Conservation (phyloP, 2,888 invertebrate genomes). For the Idaea straminata region DNA sequence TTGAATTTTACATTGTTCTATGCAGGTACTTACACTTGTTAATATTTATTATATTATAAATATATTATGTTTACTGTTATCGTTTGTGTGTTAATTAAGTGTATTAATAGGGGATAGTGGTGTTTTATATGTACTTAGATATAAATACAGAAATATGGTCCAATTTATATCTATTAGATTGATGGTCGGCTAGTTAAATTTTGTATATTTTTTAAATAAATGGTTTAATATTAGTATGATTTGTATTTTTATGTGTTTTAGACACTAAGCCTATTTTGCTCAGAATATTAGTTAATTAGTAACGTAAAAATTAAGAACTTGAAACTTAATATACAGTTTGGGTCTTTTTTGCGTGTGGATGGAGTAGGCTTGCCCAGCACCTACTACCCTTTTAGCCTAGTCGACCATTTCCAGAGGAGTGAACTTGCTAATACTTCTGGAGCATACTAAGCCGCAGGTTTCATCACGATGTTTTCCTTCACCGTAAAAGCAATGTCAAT, state of each 20-base stretch:
- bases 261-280: neutral
- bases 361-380: too few species aligned
- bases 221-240: constrained; percentile 36
- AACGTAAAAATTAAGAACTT: neutral
- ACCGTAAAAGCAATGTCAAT: too few species aligned
- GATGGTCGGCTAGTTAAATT: constrained; percentile 31
- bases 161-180: constrained; percentile 20
- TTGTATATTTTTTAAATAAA: constrained; percentile 55
- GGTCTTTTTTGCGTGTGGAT: too few species aligned
- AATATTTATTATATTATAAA: constrained; percentile 2
- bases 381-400: too few species aligned
- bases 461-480: too few species aligned
- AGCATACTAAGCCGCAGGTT: too few species aligned
- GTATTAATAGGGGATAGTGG: constrained; percentile 51
- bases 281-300: too few species aligned
- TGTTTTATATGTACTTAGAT: constrained; percentile 54
- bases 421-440: too few species aligned
- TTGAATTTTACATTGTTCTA: neutral
- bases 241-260: constrained; percentile 5
- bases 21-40: neutral
- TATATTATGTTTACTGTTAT: constrained; percentile 7
- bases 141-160: constrained; percentile 34
- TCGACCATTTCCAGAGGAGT: too few species aligned
- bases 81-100: constrained; percentile 21
- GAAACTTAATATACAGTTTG: neutral